Evolutionary conservation across 1,140 invertebrate genomes (phyloP).

Genomic region (Rhopalosiphum maidis): DNA sequence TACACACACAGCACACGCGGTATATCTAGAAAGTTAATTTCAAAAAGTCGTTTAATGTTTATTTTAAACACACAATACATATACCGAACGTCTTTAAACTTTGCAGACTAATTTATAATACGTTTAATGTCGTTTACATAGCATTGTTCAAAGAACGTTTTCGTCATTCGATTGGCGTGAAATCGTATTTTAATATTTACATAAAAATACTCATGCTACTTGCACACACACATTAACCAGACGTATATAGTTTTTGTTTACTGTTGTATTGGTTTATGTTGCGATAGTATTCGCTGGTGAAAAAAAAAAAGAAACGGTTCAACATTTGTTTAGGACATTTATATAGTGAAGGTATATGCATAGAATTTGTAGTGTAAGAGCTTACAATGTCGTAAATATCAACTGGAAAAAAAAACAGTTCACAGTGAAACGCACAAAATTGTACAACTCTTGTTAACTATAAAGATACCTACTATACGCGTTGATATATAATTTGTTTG

Average conservation of each 20-base stretch:
- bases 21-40: neutral
- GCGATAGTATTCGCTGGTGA: neutral
- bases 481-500: neutral
- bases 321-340: conserved; percentile 22
- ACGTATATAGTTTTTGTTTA: neutral
- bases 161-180: neutral
- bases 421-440: neutral
- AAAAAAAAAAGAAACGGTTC: neutral
- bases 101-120: neutral
- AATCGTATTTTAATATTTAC: conserved; percentile 15
- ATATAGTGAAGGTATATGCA: neutral
- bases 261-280: neutral
- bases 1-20: too few species aligned
- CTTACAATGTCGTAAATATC: neutral
- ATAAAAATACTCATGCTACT: neutral
- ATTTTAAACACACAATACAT: neutral
- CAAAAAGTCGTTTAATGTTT: neutral
- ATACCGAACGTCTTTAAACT: neutral
- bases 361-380: neutral
- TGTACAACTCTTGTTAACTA: neutral
- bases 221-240: neutral
- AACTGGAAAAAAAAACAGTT: neutral
- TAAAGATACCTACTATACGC: neutral
- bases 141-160: neutral
- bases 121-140: neutral